phyloP scores from a whole-genome alignment of 2,888 invertebrate genomes.

The Melinopterus prodromus region DNA sequence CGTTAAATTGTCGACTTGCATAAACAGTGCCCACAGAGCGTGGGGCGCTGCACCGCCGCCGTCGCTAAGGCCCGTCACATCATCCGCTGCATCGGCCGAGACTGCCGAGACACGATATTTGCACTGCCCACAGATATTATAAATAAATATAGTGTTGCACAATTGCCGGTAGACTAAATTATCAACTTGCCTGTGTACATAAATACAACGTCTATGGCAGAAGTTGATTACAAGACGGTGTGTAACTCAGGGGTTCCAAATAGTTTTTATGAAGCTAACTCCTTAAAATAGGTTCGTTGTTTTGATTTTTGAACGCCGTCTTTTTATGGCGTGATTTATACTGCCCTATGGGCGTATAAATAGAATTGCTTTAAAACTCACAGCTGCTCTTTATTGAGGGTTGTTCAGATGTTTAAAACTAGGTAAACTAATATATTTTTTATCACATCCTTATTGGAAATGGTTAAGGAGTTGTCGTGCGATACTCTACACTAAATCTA shows the following conservation, averaged over 20 bases:
- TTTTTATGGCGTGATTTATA: not conserved
- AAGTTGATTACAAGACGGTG: not conserved
- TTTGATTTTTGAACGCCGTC: not conserved
- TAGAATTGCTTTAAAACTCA: not conserved
- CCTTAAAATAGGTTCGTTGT: not conserved
- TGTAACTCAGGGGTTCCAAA: not conserved
- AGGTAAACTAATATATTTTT: too few relatives aligned
- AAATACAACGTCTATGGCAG: not conserved
- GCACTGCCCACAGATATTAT: not conserved
- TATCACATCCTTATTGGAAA: too few relatives aligned
- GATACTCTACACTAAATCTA: too few relatives aligned
- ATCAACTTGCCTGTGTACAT: not conserved
- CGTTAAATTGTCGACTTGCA: conserved; percentile 18
- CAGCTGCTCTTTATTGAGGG: not conserved
- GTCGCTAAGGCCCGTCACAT: not conserved
- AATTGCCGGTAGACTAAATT: not conserved
- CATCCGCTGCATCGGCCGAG: not conserved
- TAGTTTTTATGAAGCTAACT: not conserved
- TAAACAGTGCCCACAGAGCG: not conserved
- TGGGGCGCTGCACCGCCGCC: not conserved
- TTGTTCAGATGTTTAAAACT: not conserved
- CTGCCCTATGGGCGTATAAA: not conserved
- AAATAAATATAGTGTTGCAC: not conserved
- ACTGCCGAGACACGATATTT: not conserved
- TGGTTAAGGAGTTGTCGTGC: too few relatives aligned